Percentiles rank a stretch among this genome's conserved stretches.
These are phyloP conservation scores for Delphinus delphis DNA, from an alignment of 2,113 vertebrate genomes.

Conservation along the genomic window DNA sequence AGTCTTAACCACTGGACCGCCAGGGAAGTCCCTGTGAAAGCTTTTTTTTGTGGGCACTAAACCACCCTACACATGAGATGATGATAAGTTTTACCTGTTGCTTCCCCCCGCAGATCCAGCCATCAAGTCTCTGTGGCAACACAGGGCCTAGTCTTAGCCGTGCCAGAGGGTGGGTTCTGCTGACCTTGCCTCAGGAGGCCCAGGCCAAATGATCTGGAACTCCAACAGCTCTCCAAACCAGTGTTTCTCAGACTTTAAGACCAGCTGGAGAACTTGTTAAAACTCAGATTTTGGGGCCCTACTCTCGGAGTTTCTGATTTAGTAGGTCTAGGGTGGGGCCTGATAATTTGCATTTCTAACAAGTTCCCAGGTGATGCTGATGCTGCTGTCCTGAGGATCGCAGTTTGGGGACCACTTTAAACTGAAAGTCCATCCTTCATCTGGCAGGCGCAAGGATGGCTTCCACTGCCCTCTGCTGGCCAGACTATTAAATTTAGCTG, in stretches of 20 bases:
- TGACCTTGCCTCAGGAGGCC: neutral
- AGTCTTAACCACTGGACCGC: no score
- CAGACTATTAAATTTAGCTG: conserved; percentile 13
- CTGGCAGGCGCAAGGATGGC: neutral
- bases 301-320: neutral
- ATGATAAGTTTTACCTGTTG: neutral
- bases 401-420: neutral
- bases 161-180: neutral
- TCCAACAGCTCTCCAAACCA: neutral
- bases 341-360: neutral
- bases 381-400: neutral
- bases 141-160: neutral
- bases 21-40: neutral
- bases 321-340: neutral
- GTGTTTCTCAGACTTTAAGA: neutral
- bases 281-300: neutral
- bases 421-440: neutral
- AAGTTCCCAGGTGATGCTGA: neutral
- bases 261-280: neutral
- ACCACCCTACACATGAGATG: neutral
- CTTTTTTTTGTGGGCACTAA: neutral
- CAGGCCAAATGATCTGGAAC: neutral
- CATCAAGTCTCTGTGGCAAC: conserved; percentile 6
- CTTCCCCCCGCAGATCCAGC: neutral
- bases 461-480: conserved; percentile 60